Conservation (phyloP, 2,797 vertebrate genomes). For the Toxotes lorentzi region DNA sequence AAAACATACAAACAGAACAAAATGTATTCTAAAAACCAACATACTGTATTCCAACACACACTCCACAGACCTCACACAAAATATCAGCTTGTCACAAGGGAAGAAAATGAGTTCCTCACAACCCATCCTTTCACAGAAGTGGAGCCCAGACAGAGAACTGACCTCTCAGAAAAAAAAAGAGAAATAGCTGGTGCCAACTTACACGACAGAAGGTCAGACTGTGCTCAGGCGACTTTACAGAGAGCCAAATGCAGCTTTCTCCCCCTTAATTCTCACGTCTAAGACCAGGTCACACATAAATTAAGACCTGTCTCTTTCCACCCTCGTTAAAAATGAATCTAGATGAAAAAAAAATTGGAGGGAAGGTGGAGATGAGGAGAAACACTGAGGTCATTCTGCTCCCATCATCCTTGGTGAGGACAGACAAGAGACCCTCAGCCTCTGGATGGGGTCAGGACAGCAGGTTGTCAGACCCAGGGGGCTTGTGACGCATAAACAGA, state of each 20-base stretch:
- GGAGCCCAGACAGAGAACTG: background rate
- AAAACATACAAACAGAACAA: background rate
- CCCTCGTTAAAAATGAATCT: slow-evolving; percentile 58
- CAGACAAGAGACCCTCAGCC: slow-evolving; percentile 36
- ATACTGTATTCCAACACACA: background rate
- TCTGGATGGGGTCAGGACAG: slow-evolving; percentile 24
- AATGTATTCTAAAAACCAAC: background rate
- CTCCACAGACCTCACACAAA: background rate
- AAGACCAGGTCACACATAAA: slow-evolving; percentile 61
- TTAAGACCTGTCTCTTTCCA: slow-evolving; percentile 49
- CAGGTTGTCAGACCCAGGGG: slow-evolving; percentile 52
- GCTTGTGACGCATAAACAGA: slow-evolving; percentile 15
- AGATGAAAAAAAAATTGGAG: slow-evolving; percentile 13
- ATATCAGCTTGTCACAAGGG: background rate
- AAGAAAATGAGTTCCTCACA: background rate
- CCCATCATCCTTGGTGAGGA: slow-evolving; percentile 45
- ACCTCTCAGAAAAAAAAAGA: slow-evolving; percentile 9
- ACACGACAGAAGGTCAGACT: slow-evolving; percentile 1
- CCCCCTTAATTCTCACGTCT: slow-evolving; percentile 14
- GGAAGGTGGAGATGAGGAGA: slow-evolving; percentile 27
- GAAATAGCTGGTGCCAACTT: background rate
- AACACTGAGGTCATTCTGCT: slow-evolving; percentile 70
- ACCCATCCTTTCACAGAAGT: background rate
- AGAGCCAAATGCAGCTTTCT: slow-evolving; percentile 21
- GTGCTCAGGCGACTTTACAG: slow-evolving; percentile 27